Base-by-base conservation (phyloP, 2,888 invertebrate genomes). In the Horisme vitalbata region DNA sequence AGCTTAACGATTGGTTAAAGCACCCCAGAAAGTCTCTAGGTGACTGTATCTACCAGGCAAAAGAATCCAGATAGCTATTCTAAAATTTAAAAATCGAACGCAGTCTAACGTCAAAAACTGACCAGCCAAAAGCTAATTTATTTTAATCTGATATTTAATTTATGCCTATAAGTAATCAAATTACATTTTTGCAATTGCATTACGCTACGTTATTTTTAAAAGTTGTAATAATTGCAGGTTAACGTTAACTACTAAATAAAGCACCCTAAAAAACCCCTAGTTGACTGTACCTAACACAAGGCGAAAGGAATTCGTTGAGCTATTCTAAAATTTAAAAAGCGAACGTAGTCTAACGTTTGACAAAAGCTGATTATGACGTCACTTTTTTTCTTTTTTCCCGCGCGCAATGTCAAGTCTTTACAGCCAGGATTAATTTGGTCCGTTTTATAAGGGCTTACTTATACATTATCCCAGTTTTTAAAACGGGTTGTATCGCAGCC, bases 331-430 rank as follows among this genome's bases (percentile, higher is more conserved):
- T 77, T 83, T 77, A 71, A 82, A 83, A 84, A 75, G 77, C 72
- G 77, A 79, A 79, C 78, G 70, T 68, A 68, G 71, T 74, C 81
- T 84, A 83, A 83, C 83, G 68, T 82, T 88, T 86, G 84, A 88
- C 85, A 87, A 88, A 89, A 89, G 89, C 86, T 89, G 89, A 88
- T 89, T 89, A 88, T 83, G 83, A 85, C 82, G 84, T 89, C 83
- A 86, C 62, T 77, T 84, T 81, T 83, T 84, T 83, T 83, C 71
- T 63, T 69, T 75, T 76, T 73, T 72, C 57, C 74, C 73, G 68
- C 63, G 69, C 65, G 64, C 68, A 68, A 64, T 68, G 71, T 63
- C 61, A 70, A 71, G 73, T 76, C 86, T 82, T 85, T 87, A 84
- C 83, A 85, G 81, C 68, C 73, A 69, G 89, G 89, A 88, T 89